phyloP scores from a whole-genome alignment of 2,113 vertebrate genomes.

The Ursus arctos region DNA sequence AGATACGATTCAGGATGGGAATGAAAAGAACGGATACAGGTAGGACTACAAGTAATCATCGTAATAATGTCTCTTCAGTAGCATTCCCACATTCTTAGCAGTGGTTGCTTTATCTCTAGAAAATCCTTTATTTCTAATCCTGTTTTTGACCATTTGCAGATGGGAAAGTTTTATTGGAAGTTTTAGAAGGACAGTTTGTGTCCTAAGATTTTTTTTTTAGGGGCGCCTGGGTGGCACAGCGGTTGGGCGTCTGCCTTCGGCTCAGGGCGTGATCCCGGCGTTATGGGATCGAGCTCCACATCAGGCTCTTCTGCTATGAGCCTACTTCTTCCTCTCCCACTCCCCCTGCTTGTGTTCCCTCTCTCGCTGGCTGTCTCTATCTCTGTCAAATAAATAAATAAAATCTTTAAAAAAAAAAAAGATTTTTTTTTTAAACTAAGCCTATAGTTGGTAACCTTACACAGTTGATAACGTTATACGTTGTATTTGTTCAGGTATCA shows the following conservation, averaged over 20 bases:
- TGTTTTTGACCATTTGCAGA: conserved; percentile 35
- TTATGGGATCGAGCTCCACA: too few relatives aligned
- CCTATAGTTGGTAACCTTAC: background rate
- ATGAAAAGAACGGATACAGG: conserved; percentile 86
- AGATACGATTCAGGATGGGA: conserved; percentile 93
- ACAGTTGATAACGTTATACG: background rate
- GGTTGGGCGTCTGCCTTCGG: too few relatives aligned
- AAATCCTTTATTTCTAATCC: conserved; percentile 13
- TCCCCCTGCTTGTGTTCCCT: too few relatives aligned
- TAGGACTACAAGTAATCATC: conserved; percentile 78
- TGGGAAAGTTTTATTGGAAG: conserved; percentile 46
- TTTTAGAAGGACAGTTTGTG: background rate
- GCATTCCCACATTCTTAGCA: background rate
- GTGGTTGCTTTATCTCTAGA: background rate
- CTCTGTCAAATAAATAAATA: too few relatives aligned
- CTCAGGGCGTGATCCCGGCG: too few relatives aligned
- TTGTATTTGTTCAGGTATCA: background rate
- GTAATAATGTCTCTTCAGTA: background rate
- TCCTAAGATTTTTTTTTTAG: background rate
- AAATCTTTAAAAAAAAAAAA: too few relatives aligned
- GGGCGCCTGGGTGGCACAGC: too few relatives aligned
- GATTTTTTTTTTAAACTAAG: background rate
- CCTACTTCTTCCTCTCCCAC: too few relatives aligned
- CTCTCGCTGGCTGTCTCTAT: too few relatives aligned
- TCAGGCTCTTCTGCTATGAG: too few relatives aligned